phyloP scores from a whole-genome alignment of 2,888 invertebrate genomes.

The Protodeltote pygarga region DNA sequence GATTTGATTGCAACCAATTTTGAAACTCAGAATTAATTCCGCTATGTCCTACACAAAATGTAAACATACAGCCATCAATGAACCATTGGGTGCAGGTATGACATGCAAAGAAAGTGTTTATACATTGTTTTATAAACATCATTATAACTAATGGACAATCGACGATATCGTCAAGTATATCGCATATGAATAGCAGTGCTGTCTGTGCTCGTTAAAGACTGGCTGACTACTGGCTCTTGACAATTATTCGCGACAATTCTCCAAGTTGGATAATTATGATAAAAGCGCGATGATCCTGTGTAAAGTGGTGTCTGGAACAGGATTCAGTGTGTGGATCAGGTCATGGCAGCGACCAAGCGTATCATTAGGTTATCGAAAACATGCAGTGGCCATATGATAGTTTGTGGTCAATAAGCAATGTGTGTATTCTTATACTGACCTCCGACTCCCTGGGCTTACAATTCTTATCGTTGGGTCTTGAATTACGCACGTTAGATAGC shows the following conservation, averaged over 20 bases:
- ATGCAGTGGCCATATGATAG: slow-evolving; percentile 74
- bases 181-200: slow-evolving; percentile 54
- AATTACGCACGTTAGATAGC: slow-evolving; percentile 82
- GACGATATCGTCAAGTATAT: slow-evolving; percentile 68
- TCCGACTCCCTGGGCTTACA: slow-evolving; percentile 66
- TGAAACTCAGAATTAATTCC: slow-evolving; percentile 10
- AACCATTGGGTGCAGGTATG: slow-evolving; percentile 51
- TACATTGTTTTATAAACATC: slow-evolving; percentile 74
- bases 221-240: slow-evolving; percentile 20
- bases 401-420: slow-evolving; percentile 72
- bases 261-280: slow-evolving; percentile 23
- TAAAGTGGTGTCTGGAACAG: slow-evolving; percentile 52
- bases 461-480: slow-evolving; percentile 69
- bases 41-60: slow-evolving; percentile 23
- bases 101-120: slow-evolving; percentile 62
- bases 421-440: slow-evolving; percentile 78
- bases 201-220: slow-evolving; percentile 48
- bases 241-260: slow-evolving; percentile 29
- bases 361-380: slow-evolving; percentile 76
- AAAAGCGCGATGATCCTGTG: slow-evolving; percentile 41
- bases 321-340: slow-evolving; percentile 60
- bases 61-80: slow-evolving; percentile 36
- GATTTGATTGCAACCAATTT: slow-evolving; percentile 1
- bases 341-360: slow-evolving; percentile 64
- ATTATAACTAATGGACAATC: slow-evolving; percentile 67